phyloP scores from a whole-genome alignment of 2,113 vertebrate species.

The Malaclemys terrapin region DNA sequence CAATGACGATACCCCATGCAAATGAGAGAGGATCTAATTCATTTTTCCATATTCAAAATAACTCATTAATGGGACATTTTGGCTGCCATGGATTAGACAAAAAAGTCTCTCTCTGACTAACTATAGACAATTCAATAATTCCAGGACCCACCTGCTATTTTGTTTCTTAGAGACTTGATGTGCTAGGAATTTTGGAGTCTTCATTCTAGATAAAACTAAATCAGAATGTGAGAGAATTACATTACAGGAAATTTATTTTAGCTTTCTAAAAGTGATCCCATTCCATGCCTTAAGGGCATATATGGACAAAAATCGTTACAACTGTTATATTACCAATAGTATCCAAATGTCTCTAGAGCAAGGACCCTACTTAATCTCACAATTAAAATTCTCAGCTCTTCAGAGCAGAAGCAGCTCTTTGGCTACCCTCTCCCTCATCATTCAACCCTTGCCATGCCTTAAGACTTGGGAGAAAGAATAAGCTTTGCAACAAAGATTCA shows the following conservation, averaged over 20 bases:
- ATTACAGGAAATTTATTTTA: background rate
- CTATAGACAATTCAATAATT: background rate
- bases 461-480: background rate
- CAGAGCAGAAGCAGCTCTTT: background rate
- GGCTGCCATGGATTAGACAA: background rate
- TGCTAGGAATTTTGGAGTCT: constrained; percentile 31
- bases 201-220: constrained; percentile 68
- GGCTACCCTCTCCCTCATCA: background rate
- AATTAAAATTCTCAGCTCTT: background rate
- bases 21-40: background rate
- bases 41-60: background rate
- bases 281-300: background rate
- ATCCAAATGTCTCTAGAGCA: background rate
- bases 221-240: constrained; percentile 5
- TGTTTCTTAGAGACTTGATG: background rate
- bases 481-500: background rate
- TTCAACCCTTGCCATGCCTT: background rate
- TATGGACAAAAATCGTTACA: background rate
- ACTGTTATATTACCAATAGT: background rate
- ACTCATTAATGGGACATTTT: too few relatives aligned
- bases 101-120: background rate
- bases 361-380: background rate
- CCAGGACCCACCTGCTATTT: constrained; percentile 40
- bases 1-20: background rate
- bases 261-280: background rate